Conservation (phyloP, 2,113 vertebrate species). For the Eptesicus fuscus region DNA sequence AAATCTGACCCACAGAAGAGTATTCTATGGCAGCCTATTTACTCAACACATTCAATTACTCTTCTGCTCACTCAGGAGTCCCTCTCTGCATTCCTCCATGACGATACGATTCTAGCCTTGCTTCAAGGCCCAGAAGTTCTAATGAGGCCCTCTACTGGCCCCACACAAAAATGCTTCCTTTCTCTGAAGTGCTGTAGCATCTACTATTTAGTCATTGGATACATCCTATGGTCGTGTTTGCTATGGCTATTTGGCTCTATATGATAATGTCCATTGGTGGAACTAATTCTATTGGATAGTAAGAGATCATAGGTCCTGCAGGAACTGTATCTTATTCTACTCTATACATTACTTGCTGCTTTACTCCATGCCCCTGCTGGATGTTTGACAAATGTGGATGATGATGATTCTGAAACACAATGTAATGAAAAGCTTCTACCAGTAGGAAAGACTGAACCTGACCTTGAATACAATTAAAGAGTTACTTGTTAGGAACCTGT, state of each 20-base stretch:
- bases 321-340: background rate
- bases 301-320: background rate
- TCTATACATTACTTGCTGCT: background rate
- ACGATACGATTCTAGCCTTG: background rate
- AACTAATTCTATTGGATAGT: background rate
- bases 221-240: background rate
- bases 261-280: background rate
- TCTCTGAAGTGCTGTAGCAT: background rate
- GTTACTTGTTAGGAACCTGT: background rate
- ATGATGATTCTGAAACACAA: background rate
- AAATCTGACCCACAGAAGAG: background rate
- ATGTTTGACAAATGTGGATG: background rate
- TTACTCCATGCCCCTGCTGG: background rate
- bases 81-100: background rate
- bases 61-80: background rate
- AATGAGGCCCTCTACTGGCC: background rate
- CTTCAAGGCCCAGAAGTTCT: background rate
- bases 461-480: background rate
- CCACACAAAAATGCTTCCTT: background rate
- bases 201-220: background rate
- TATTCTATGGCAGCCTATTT: background rate
- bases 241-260: background rate
- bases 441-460: background rate
- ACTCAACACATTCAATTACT: background rate
- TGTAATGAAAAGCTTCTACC: conserved; percentile 2